phyloP scores from a whole-genome alignment of 2,797 vertebrate species.

The Dryobates pubescens region DNA sequence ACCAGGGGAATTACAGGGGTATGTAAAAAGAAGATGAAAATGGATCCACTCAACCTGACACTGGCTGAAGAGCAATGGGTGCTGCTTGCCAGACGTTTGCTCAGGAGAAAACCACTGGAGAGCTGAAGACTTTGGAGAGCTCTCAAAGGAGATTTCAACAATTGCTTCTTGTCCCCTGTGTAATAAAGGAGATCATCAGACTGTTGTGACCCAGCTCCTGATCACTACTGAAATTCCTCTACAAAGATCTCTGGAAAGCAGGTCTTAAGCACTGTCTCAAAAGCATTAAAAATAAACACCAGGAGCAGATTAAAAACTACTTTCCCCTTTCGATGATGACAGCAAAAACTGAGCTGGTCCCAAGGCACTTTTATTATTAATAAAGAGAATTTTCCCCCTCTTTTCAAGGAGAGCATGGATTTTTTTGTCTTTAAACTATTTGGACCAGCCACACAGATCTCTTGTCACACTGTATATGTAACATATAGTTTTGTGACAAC shows the following conservation, averaged over 20 bases:
- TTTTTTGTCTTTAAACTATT: not conserved
- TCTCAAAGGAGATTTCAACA: conserved; percentile 92
- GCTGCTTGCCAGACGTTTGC: conserved; percentile 92
- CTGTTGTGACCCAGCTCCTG: not conserved
- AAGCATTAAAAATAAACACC: not conserved
- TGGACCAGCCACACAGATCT: not conserved
- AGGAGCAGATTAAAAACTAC: not conserved
- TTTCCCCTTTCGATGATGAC: not conserved
- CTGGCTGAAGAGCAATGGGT: conserved; percentile 96
- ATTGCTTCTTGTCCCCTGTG: conserved; percentile 92
- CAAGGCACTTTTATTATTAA: not conserved
- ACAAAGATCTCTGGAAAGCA: not conserved
- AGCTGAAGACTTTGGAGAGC: conserved; percentile 88
- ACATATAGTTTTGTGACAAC: too few relatives aligned
- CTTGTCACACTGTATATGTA: not conserved
- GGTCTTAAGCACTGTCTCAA: not conserved
- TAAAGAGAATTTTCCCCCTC: not conserved
- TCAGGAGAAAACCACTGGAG: conserved; percentile 94
- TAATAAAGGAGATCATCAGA: conserved; percentile 24
- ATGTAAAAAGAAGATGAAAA: not conserved
- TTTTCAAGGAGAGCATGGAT: not conserved
- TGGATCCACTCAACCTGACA: conserved; percentile 86
- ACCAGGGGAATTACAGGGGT: not conserved
- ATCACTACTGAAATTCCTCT: not conserved
- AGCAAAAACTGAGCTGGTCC: not conserved